These are phyloP conservation scores for Troilus luridus DNA, from an alignment of 2,888 invertebrate species.

Conservation along the genomic window DNA sequence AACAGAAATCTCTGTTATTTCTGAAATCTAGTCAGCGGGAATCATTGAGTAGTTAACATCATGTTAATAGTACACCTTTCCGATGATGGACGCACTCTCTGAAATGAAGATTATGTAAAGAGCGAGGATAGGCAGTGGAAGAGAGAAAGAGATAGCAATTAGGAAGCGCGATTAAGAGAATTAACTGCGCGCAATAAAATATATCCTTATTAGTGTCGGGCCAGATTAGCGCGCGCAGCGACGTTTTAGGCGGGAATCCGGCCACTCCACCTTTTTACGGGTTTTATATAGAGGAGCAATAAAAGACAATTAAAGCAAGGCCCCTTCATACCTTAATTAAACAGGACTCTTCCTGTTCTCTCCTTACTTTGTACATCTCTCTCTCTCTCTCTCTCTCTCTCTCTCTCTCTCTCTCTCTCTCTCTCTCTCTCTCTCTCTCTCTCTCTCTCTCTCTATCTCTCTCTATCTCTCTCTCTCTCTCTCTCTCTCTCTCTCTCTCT, in stretches of 20 bases:
- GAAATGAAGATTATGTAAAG: conserved; percentile 16
- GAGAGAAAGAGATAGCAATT: conserved; percentile 49
- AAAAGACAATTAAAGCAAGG: conserved; percentile 3
- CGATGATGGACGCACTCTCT: neutral
- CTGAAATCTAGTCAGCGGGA: too few relatives aligned
- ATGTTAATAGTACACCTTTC: neutral
- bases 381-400: conserved; percentile 61
- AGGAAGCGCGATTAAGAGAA: conserved; percentile 53
- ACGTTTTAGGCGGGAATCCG: conserved; percentile 49
- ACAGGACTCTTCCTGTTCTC: conserved; percentile 55
- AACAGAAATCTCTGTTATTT: too few relatives aligned
- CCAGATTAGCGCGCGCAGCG: conserved; percentile 18
- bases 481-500: conserved; percentile 60
- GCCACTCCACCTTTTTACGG: conserved; percentile 46
- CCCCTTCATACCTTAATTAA: conserved; percentile 54
- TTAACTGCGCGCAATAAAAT: conserved; percentile 54
- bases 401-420: conserved; percentile 43
- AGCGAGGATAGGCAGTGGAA: neutral
- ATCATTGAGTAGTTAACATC: neutral
- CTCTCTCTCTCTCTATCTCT: neutral
- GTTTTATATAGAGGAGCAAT: conserved; percentile 49
- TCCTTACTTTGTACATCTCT: conserved; percentile 61
- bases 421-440: too few relatives aligned
- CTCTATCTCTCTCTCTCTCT: too few relatives aligned
- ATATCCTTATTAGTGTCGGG: conserved; percentile 52